phyloP scores from a whole-genome alignment of 2,797 vertebrate species.

The Pangasius larnaudii region DNA sequence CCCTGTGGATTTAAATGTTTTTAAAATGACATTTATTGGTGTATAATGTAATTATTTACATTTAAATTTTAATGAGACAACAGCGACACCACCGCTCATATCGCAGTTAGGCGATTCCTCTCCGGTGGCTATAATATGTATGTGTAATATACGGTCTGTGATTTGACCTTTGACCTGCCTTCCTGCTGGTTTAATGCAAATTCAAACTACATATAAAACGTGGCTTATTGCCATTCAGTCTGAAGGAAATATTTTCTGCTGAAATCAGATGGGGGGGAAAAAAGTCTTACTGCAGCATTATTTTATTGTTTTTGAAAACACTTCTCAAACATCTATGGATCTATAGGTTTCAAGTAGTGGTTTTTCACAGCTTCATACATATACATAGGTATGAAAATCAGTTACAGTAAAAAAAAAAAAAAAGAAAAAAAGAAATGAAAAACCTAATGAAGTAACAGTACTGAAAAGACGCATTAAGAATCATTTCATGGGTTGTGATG shows the following conservation, averaged over 20 bases:
- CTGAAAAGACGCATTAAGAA: conserved; percentile 56
- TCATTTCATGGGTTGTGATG: conserved; percentile 61
- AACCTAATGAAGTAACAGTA: conserved; percentile 60
- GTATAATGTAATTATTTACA: neutral
- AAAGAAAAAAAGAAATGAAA: conserved; percentile 56
- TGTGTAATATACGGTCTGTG: neutral
- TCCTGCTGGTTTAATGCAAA: neutral
- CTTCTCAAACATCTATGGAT: conserved; percentile 12
- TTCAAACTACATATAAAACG: neutral
- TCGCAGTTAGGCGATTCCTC: neutral
- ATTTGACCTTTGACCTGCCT: neutral
- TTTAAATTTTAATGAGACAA: neutral
- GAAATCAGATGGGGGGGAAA: neutral
- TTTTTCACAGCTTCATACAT: conserved; percentile 62
- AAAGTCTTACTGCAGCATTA: conserved; percentile 25
- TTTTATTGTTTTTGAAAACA: conserved; percentile 45
- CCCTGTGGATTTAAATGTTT: neutral
- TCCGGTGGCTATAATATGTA: neutral
- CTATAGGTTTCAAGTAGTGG: conserved; percentile 71
- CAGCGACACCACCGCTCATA: neutral
- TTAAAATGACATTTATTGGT: neutral
- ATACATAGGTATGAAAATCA: conserved; percentile 60
- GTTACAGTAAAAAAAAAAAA: conserved; percentile 65
- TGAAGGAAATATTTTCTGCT: neutral
- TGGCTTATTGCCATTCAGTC: neutral